These are phyloP conservation scores for Pediacus dermestoides DNA, from an alignment of 2,888 invertebrate genomes.

Conservation along the genomic window DNA sequence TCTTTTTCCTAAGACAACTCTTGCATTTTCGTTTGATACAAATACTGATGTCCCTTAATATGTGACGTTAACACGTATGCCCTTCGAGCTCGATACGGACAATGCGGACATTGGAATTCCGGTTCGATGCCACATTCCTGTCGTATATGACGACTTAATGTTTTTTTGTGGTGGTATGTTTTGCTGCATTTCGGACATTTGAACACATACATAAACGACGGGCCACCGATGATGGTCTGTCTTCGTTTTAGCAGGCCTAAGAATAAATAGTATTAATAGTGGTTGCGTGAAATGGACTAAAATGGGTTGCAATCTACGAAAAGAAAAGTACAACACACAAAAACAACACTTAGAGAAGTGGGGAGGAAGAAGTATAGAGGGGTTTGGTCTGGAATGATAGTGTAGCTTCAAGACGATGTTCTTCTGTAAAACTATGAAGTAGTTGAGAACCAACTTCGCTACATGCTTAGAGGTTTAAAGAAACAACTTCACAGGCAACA, in stretches of 20 bases:
- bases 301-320: slow-evolving; percentile 6
- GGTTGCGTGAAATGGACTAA: too few relatives aligned
- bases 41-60: slow-evolving; percentile 39
- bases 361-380: slow-evolving; percentile 13
- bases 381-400: too few relatives aligned
- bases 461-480: too few relatives aligned
- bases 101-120: slow-evolving; percentile 72
- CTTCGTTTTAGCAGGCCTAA: too few relatives aligned
- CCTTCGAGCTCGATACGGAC: slow-evolving; percentile 65
- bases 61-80: slow-evolving; percentile 52
- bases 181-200: slow-evolving; percentile 51
- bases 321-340: slow-evolving; percentile 11
- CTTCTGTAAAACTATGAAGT: too few relatives aligned
- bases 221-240: too few relatives aligned
- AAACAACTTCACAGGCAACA: too few relatives aligned
- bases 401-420: too few relatives aligned
- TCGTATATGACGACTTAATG: slow-evolving; percentile 50
- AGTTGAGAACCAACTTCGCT: too few relatives aligned
- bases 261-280: too few relatives aligned
- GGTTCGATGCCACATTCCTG: slow-evolving; percentile 59
- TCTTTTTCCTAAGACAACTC: slow-evolving; percentile 14
- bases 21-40: slow-evolving; percentile 27
- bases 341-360: slow-evolving; percentile 10
- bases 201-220: slow-evolving; percentile 20
- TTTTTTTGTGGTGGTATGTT: slow-evolving; percentile 53